Conservation (phyloP, 2,888 invertebrate genomes). For the Acanthosepion esculentum region DNA sequence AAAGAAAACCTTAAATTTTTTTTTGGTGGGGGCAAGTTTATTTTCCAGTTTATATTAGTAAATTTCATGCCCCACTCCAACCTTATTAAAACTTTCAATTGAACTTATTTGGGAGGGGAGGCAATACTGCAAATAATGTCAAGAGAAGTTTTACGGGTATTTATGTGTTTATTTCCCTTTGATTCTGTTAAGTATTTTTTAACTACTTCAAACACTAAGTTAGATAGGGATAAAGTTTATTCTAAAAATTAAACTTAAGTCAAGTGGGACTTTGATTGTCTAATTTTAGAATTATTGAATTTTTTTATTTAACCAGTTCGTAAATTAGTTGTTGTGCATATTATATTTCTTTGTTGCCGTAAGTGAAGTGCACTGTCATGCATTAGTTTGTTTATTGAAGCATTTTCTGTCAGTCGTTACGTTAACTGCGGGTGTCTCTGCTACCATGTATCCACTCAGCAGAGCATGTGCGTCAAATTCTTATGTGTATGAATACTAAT, state of each 20-base stretch:
- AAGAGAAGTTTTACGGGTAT: no score
- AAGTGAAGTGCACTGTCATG: background rate
- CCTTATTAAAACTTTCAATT: background rate
- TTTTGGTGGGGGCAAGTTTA: background rate
- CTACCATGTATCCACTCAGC: background rate
- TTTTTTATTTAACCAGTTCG: no score
- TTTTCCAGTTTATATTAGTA: background rate
- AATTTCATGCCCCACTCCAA: background rate
- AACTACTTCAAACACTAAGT: no score
- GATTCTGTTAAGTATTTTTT: background rate
- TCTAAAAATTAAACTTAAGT: no score
- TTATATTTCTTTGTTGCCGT: no score
- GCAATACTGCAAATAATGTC: background rate
- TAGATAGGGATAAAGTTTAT: no score
- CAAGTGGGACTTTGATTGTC: no score
- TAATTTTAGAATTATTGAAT: no score
- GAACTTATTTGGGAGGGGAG: background rate
- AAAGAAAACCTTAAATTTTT: background rate
- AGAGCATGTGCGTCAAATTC: background rate
- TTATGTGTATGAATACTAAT: conserved; percentile 33
- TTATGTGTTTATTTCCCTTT: background rate
- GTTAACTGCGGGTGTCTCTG: no score
- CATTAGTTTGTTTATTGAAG: background rate
- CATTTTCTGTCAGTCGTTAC: no score
- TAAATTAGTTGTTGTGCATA: no score